phyloP scores from a whole-genome alignment of 2,113 vertebrate genomes.

The Scalopus aquaticus region DNA sequence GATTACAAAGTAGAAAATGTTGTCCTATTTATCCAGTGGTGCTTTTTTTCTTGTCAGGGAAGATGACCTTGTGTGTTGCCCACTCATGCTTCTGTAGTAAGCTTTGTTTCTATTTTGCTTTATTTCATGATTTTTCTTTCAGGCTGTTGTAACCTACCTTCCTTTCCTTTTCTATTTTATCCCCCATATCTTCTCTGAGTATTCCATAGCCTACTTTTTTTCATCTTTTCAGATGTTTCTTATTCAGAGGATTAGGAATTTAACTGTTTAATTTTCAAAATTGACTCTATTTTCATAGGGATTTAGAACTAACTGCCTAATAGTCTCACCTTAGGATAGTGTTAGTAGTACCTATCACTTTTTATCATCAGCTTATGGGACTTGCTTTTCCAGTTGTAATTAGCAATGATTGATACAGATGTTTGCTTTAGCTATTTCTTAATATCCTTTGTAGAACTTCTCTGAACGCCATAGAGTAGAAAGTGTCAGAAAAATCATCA shows the following conservation, averaged over 20 bases:
- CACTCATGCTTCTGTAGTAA: background rate
- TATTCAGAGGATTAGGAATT: background rate
- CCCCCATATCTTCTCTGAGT: background rate
- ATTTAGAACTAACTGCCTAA: background rate
- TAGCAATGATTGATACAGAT: background rate
- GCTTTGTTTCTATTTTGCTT: constrained; percentile 25
- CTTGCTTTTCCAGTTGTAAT: background rate
- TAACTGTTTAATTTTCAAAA: background rate
- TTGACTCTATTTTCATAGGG: background rate
- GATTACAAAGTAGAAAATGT: background rate
- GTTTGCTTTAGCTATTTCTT: constrained; percentile 16
- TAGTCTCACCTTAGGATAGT: background rate
- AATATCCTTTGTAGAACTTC: background rate
- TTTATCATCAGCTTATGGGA: background rate
- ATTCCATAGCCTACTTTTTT: background rate
- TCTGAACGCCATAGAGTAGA: background rate
- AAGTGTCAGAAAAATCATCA: background rate
- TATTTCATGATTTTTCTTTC: constrained; percentile 3
- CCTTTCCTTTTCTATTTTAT: background rate
- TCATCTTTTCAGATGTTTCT: background rate
- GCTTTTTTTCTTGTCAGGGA: background rate
- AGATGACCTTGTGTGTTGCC: background rate
- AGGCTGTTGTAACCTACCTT: background rate
- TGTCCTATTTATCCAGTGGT: background rate
- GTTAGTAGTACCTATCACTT: background rate